Base-by-base conservation (phyloP, 2,888 invertebrate genomes). In the Yponomeuta evonymella region DNA sequence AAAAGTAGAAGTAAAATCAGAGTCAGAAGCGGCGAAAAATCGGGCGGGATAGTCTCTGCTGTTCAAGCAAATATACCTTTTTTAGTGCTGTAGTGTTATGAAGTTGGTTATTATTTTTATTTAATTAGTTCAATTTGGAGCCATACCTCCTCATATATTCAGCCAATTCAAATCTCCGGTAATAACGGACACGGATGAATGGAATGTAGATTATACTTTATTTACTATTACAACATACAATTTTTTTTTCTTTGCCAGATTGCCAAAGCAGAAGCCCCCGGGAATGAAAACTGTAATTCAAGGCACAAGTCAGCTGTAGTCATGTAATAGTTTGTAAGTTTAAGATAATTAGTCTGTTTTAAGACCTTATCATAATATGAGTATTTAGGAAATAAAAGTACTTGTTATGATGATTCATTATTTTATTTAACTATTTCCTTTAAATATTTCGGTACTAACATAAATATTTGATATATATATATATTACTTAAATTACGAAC, bases 211-310 rank as follows among this genome's bases (percentile, higher is more conserved):
- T 23, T 23, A 23, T 23, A 23, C 23, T 23, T 23, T 0, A 0
- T 23, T 23, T 23, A 23, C 23, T 23, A 23, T 23, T 23, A 23
- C 23, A 23, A 23, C 0, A 23, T 23, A 23, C 12, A 12, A 1
- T 51, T 51, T 63, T 23, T 23, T 23, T 23, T 23, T 23, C 23
- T 23, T 23, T 64, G 83, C 43, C 84, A 91, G 91, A 73, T 81
- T 92, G 71, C 90, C 91, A 29, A 91, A 90, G 75, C 89, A 86
- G 74, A 91, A 91, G 73, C 88, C 89, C 33, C 84, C 89, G 0
- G 84, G 88, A 2, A 82, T 90, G 79, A 90, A 90, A 73, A 79
- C 79, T 2, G 84, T 81, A 1, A 89, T 90, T 74, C 91, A 91
- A 84, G 89, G 90, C 74, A 81, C 89, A 74, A 92, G 90, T 81